Base-by-base conservation (phyloP, 2,113 vertebrate genomes). In the Limnothrissa miodon region DNA sequence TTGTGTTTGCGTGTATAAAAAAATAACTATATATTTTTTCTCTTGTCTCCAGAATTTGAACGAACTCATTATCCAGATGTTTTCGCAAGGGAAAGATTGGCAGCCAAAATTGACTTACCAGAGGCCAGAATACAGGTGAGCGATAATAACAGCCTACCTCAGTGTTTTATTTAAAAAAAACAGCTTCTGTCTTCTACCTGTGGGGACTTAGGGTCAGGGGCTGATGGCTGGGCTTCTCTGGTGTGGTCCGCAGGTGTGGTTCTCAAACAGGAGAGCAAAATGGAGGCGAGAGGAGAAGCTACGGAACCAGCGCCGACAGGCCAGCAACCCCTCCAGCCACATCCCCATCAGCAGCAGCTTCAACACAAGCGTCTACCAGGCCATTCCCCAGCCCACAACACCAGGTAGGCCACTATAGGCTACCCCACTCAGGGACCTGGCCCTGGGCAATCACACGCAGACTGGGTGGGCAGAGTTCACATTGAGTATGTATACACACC, bases 281-380 rank as follows among this genome's bases (percentile, higher is more conserved):
- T 99, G 98, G 98, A 97, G 98, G 94, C 94, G 98, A 90, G 98
- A 99, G 95, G 98, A 99, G 88, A 99, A 99, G 88, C 94, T 99
- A 92, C 94, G 98, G 92, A 99, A 99, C 89, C 98, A 99, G 95
- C 95, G 98, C 87, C 94, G 98, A 84, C 98, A 99, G 95, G 97
- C 97, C 90, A 98, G 96, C 94, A 98, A 96, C 93, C 97, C 97
- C 85, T 97, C 98, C 85, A 98, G 97, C 90, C 98, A 99, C 91
- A 98, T 99, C 81, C 98, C 98, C 87, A 99, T 99, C 94, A 99
- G 97, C 90, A 99, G 97, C 95, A 99, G 98, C 93, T 99, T 99
- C 93, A 98, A 96, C 91, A 97, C 97, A 83, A 99, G 97, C n/a
- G 98, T 99, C 92, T 99, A 99, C 90, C 98, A 99, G 89, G 96